These are phyloP conservation scores for Chlorodrepanis virens DNA, from an alignment of 2,113 vertebrate genomes.

Conservation along the genomic window DNA sequence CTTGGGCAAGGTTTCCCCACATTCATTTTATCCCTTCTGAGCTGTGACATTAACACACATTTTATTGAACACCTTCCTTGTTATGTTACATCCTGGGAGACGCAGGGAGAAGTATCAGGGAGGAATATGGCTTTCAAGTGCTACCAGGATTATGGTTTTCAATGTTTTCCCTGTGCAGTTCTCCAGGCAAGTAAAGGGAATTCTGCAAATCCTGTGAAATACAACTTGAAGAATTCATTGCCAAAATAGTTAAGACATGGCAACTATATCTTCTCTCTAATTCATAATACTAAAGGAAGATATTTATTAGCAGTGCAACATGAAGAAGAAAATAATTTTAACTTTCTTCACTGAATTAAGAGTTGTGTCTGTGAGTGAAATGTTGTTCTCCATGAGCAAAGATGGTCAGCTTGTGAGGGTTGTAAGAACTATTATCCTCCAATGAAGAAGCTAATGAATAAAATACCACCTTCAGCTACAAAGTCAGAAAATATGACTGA, in stretches of 20 bases:
- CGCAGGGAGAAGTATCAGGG: not conserved
- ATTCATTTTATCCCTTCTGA: conserved; percentile 9
- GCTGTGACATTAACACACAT: not conserved
- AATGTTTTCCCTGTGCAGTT: not conserved
- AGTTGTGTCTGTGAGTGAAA: not conserved
- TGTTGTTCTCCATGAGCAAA: not conserved
- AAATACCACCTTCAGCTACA: not conserved
- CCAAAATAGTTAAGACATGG: not conserved
- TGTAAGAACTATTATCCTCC: not conserved
- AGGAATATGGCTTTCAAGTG: not conserved
- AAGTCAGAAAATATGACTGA: not conserved
- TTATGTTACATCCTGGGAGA: not conserved
- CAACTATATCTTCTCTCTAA: not conserved
- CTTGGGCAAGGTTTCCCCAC: not conserved
- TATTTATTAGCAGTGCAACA: not conserved
- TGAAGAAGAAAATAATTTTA: not conserved
- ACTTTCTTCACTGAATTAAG: not conserved
- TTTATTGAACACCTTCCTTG: not conserved
- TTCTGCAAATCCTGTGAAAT: not conserved
- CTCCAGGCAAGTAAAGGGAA: not conserved
- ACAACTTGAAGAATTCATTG: not conserved
- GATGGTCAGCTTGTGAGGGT: not conserved
- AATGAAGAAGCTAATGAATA: not conserved
- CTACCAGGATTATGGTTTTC: not conserved
- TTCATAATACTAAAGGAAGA: not conserved